Conservation (phyloP, 2,888 invertebrate species). For the Mongoloraphidia duomilia region DNA sequence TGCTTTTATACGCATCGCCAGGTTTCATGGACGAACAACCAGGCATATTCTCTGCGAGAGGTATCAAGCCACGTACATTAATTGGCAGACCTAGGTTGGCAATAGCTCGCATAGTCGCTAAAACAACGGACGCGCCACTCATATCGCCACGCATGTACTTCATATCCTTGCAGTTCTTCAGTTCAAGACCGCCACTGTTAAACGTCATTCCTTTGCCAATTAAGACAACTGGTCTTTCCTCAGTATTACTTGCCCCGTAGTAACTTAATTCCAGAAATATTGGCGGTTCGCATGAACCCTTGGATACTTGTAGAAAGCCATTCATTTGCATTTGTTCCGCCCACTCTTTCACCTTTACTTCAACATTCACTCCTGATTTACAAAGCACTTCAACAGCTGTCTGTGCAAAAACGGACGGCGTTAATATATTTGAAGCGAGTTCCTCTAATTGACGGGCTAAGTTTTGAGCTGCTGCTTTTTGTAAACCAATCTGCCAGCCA, state of each 20-base stretch:
- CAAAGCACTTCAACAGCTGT: constrained; percentile 42
- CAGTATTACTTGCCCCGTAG: constrained; percentile 41
- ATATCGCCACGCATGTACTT: constrained; percentile 68
- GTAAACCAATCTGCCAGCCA: constrained; percentile 56
- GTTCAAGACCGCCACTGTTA: constrained; percentile 59
- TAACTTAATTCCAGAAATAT: constrained; percentile 66
- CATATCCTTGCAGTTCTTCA: constrained; percentile 48
- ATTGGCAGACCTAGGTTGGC: constrained; percentile 56
- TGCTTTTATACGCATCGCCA: constrained; percentile 61
- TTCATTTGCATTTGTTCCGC: constrained; percentile 66
- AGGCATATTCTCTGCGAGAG: constrained; percentile 69
- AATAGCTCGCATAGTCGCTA: constrained; percentile 54
- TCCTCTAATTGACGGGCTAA: constrained; percentile 63
- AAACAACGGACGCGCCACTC: constrained; percentile 71
- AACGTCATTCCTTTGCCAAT: constrained; percentile 56
- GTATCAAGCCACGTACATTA: constrained; percentile 59
- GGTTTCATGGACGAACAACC: constrained; percentile 63
- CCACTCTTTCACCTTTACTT: constrained; percentile 57
- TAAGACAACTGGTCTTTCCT: constrained; percentile 51
- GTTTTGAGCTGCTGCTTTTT: constrained; percentile 68
- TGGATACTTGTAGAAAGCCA: constrained; percentile 59
- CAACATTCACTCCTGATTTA: constrained; percentile 43
- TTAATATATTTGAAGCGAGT: constrained; percentile 64
- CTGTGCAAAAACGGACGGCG: constrained; percentile 64
- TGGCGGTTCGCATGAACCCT: constrained; percentile 65